Evolutionary conservation across 30 jellyfish, hydroid and myxozoan species (phyloP), one percentile per base, ranked within the genome.

Genomic region (Clytia hemisphaerica): DNA sequence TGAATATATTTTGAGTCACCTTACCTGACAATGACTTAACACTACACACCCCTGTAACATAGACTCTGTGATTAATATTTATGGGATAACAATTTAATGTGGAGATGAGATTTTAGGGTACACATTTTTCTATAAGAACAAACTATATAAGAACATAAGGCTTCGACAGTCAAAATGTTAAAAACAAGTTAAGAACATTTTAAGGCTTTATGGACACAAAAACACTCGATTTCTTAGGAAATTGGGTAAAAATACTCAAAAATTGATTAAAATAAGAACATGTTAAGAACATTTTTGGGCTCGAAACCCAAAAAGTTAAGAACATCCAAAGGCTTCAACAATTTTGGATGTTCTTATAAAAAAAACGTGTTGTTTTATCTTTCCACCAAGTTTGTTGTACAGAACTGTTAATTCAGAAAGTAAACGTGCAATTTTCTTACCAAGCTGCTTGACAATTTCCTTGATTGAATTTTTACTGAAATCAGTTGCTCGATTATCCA

Each of bases 371-470:
- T 9, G 10, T 40, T 40, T 7, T 7, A 16, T 16, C 10, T 40
- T 40, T 40, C 10, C 30, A 3, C 3, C 18, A 2, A 46, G 18
- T n/a, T 2, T 46, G 60, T 9, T 9, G 2, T 2, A 3, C 24
- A 9, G 18, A 3, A 46, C 18, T 4, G 3, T 4, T 9, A n/a
- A 2, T 2, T 46, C 4, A n/a, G 9, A 6, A 1, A 6, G 12
- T 9, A 12, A 9, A 42, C n/a, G n/a, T 9, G n/a, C 14, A 4
- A n/a, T n/a, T 7, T 10, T 40, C 79, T 19, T 67, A 74, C 86
- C 86, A 38, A 83, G 61, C 22, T 74, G 86, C 76, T 74, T 74
- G 0, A 26, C 50, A 27, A 74, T 48, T 47, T 74, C 86, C 22
- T 61, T 62, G 12, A 62, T 9, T 19, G 78, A 61, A 1, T 29